Evolutionary conservation across 2,888 invertebrate species (phyloP), one percentile per base, ranked within the genome.

Genomic region (Ornithoptera alexandrae): DNA sequence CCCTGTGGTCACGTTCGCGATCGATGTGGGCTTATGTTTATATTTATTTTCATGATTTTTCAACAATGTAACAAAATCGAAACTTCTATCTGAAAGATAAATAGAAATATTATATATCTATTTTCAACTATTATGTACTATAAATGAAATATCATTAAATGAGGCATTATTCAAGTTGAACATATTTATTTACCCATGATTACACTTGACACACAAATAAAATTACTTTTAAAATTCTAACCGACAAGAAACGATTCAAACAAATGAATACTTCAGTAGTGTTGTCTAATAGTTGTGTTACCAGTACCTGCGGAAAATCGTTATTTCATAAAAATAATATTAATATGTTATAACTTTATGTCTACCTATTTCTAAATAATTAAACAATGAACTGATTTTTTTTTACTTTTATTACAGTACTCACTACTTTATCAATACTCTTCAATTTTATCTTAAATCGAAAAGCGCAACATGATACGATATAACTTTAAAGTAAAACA

Each of bases 11-110:
- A 89, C 84, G 76, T 86, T 90, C 56, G 73, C 74, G 66, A 90
- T 88, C 70, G 90, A 86, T 63, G 75, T 71, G 17, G 91, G 91
- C 73, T 84, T 90, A 61, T 72, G 73, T 80, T 90, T 90, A 74
- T 90, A 89, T 50, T 60, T 68, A 77, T 86, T 88, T 71, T 81
- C 81, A 76, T 87, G 83, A 30, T 84, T 82, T 72, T 82, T 83
- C 76, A 89, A 71, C 59, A 90, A 72, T 60, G 81, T 81, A n/a
- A 78, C 81, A 46, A 90, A 83, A 73, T 90, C 86, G 72, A 89
- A 90, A 71, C 83, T 85, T 61, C 78, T 84, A 74, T 89, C 90
- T 90, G 82, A 69, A 89, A 88, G 53, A 50, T 36, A 67, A 70
- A 72, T 67, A 56, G 15, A 57, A 20, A 58, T 22, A 22, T 50